These are phyloP conservation scores for Seira sanloemensis DNA, from an alignment of 2,888 invertebrate genomes.

Conservation along the genomic window DNA sequence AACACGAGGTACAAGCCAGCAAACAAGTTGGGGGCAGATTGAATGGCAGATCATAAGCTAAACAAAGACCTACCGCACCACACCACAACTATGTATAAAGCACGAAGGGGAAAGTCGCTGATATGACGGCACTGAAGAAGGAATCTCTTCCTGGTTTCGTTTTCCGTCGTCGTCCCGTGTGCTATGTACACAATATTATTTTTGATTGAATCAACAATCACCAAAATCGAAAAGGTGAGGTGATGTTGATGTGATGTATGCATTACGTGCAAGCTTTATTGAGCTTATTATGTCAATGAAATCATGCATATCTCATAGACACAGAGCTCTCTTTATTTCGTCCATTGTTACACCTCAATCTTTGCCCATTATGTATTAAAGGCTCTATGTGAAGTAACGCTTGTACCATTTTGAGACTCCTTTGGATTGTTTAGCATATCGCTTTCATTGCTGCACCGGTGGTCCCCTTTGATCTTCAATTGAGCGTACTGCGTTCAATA, in stretches of 20 bases:
- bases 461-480: conserved; percentile 67
- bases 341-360: conserved; percentile 60
- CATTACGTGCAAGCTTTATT: too few relatives aligned
- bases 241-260: too few relatives aligned
- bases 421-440: conserved; percentile 66
- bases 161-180: neutral
- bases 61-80: conserved; percentile 47
- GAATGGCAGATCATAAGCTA: conserved; percentile 46
- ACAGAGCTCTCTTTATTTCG: conserved; percentile 42
- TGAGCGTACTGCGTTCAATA: conserved; percentile 64
- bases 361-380: conserved; percentile 60
- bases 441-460: conserved; percentile 66
- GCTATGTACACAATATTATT: neutral
- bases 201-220: neutral
- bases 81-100: too few relatives aligned
- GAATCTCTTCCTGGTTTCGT: conserved; percentile 47
- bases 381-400: conserved; percentile 57
- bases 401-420: conserved; percentile 59
- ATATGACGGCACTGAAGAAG: too few relatives aligned
- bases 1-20: conserved; percentile 20
- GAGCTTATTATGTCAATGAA: conserved; percentile 23
- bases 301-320: conserved; percentile 46
- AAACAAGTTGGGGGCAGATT: conserved; percentile 32
- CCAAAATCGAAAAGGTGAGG: too few relatives aligned
- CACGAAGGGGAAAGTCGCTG: conserved; percentile 49